Base-by-base conservation (phyloP, 1,140 invertebrate species). In the Conus betulinus region DNA sequence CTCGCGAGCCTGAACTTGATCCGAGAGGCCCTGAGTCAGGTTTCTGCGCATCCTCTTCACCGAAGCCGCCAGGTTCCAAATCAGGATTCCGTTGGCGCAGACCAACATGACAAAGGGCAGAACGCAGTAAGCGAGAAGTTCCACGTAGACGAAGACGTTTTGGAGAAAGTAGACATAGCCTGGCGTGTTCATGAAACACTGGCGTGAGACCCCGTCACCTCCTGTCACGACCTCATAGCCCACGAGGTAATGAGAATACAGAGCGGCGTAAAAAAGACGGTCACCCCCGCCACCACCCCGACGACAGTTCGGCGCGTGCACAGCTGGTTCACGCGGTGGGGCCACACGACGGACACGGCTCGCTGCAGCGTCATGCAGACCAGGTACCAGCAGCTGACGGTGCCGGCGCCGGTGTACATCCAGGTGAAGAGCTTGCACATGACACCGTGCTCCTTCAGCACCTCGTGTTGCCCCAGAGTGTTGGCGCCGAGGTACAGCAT, bases 321-420 rank as follows among this genome's bases (percentile, higher is more conserved):
- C 27, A 79, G n/a, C 27, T 39, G 7, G 51, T 11, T 79, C 0
- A 79, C 78, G 8, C 78, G 78, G 78, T 79, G 78, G 5, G 78
- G 78, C 78, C 78, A 79, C n/a, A 52, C 23, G 8, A 79, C 78
- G 27, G 78, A 79, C 78, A 79, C 39, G 78, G 78, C 78, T 79
- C 78, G 8, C 8, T 79, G 78, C 27, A 79, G 8, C 8, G 78
- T 79, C 78, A 79, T 79, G 78, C 27, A 10, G 51, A 79, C 78
- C 78, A 79, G 78, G 11, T 17, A 52, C 78, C 78, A 79, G 39
- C 27, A 79, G 78, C 67, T n/a, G 17, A 71, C 20, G 11, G 67
- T 71, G 67, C 67, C 23, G 11, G 67, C 23, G 11, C 67, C 67
- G 17, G 67, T 71, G 23, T 71, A 71, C 11, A 71, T 20, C 67